Percentiles rank a stretch among this genome's conserved stretches.
Conservation (phyloP, 2,888 invertebrate genomes). For the Mimachlamys varia region DNA sequence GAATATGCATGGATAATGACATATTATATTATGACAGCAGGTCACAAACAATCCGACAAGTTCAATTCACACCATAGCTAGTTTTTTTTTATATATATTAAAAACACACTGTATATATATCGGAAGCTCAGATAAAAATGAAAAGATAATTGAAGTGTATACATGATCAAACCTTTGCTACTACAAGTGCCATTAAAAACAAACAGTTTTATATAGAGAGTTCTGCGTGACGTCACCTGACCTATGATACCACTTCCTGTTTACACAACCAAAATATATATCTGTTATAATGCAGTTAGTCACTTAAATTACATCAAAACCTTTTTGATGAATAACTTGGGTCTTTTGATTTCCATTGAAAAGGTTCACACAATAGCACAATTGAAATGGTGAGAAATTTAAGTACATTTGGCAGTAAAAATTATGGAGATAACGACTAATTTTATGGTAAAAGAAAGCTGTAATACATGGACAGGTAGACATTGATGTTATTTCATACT, state of each 20-base stretch:
- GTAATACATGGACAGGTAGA: neutral
- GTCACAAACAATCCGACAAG: constrained; percentile 31
- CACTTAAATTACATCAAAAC: neutral
- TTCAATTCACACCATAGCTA: constrained; percentile 21
- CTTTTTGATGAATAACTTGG: neutral
- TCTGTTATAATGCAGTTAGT: neutral
- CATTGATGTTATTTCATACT: neutral
- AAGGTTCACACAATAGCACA: neutral
- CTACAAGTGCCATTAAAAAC: constrained; percentile 20
- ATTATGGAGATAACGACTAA: neutral
- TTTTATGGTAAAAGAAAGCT: neutral
- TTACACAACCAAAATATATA: neutral
- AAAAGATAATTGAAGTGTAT: neutral
- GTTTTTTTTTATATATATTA: neutral
- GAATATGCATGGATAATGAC: constrained; percentile 30
- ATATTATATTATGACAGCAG: neutral
- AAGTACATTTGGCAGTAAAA: neutral
- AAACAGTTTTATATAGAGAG: neutral
- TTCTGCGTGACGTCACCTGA: constrained; percentile 8
- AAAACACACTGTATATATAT: constrained; percentile 29
- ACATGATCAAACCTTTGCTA: constrained; percentile 17
- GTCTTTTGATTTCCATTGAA: neutral
- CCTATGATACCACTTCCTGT: constrained; percentile 17
- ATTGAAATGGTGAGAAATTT: neutral
- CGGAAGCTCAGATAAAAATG: constrained; percentile 25